phyloP scores from a whole-genome alignment of 2,888 invertebrate species.

The Sussaba pulchella region DNA sequence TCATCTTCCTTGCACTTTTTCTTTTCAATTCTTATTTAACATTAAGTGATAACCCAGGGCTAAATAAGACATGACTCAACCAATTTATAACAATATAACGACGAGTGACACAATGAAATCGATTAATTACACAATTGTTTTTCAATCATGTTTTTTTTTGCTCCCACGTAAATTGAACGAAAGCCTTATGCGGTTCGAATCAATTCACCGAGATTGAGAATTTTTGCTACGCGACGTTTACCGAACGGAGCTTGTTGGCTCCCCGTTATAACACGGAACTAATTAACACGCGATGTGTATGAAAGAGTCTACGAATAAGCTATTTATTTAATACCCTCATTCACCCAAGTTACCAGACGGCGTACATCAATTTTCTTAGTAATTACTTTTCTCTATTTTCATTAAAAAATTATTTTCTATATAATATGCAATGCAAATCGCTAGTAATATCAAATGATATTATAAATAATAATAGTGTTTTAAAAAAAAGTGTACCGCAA shows the following conservation, averaged over 20 bases:
- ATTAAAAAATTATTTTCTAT: conserved; percentile 7
- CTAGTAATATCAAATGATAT: conserved; percentile 24
- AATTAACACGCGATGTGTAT: conserved; percentile 54
- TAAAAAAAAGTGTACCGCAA: conserved; percentile 58
- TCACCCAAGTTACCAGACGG: conserved; percentile 18
- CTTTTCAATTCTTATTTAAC: not conserved
- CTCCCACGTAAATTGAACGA: too few species aligned
- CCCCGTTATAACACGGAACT: conserved; percentile 66
- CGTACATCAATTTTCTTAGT: conserved; percentile 3
- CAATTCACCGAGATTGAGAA: conserved; percentile 15
- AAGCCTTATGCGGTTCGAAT: conserved; percentile 19
- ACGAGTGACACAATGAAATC: too few species aligned
- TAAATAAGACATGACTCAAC: too few species aligned
- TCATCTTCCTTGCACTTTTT: conserved; percentile 4
- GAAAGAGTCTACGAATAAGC: not conserved
- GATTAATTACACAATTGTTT: too few species aligned
- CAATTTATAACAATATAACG: too few species aligned
- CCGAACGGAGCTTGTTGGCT: conserved; percentile 62
- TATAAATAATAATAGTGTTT: conserved; percentile 24
- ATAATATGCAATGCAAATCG: conserved; percentile 26
- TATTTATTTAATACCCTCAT: conserved; percentile 27
- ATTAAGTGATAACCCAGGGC: too few species aligned
- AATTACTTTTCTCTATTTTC: not conserved
- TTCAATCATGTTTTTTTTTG: too few species aligned
- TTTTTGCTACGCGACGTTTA: conserved; percentile 57